Evolutionary conservation across 2,888 invertebrate species (phyloP), one percentile per base, ranked within the genome.

Genomic region (Mesorhabditis spiculigera): DNA sequence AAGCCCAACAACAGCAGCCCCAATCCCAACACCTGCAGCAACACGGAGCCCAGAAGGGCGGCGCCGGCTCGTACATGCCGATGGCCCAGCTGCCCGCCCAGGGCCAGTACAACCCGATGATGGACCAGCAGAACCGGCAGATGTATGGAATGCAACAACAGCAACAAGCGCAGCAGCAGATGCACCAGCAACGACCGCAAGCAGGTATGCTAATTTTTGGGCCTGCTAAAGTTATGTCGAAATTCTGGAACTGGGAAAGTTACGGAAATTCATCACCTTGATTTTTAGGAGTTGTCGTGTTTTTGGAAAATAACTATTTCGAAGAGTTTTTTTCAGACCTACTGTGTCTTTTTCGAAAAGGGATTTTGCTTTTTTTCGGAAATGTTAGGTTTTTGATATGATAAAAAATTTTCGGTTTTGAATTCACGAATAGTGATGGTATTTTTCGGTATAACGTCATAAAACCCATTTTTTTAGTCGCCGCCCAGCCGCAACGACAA

Each of bases 181-280:
- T 42, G 13, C 16, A 62, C 67, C 8, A 28, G 28, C 28, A 28
- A 28, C 28, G 28, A 28, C 28, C 28, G 1, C 28, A 28, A 28
- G 28, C 28, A 28, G 28, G 28, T 28, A 28, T 28, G 28, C 28
- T 28, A 28, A 28, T 58, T 45, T 43, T 66, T 61, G 45, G 58
- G 44, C 50, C 63, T 63, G 10, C 70, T 70, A 67, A 66, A 66
- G 43, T 63, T 13, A 45, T 72, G 71, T 10, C 75, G 74, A 83
- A 78, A 45, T 84, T 82, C 73, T 88, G 87, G 73, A 88, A 88
- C 71, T 28, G 4, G 41, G 63, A 28, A n/a, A 6, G 28, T n/a
- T 28, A 28, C 1, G 28, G 28, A 28, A 28, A 28, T 28, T 28
- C 76, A 16, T 41, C 8, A 44, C 44, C 8, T 13, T 28, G 28